Percentiles rank a stretch among this genome's conserved stretches.
Conservation (phyloP, 37 sponge, comb jelly and placozoan species). For the Aplysina aerophoba region DNA sequence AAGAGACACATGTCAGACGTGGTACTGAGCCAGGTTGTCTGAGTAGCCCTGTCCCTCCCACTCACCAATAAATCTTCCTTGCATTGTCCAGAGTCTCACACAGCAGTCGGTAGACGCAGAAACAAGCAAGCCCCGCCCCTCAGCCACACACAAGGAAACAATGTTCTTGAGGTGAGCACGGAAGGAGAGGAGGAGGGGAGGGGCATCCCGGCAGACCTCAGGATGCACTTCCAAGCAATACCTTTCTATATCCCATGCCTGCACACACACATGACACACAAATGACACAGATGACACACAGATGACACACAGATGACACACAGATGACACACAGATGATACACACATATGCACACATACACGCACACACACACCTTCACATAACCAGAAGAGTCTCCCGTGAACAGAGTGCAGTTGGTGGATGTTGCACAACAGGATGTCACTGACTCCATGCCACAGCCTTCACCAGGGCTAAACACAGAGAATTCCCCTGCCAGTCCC, state of each 20-base stretch:
- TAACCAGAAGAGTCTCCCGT: constrained; percentile 86
- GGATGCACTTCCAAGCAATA: constrained; percentile 54
- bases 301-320: too few relatives aligned
- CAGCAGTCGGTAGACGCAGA: constrained; percentile 80
- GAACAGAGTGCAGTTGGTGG: constrained; percentile 38
- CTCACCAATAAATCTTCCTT: constrained; percentile 81
- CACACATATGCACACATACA: constrained; percentile 14
- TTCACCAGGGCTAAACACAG: constrained; percentile 33
- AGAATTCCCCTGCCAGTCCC: constrained; percentile 63
- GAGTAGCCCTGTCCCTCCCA: neutral
- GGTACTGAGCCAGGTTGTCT: neutral
- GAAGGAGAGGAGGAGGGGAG: constrained; percentile 50
- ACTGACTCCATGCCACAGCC: constrained; percentile 42
- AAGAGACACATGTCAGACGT: too few relatives aligned
- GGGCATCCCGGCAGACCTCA: constrained; percentile 11
- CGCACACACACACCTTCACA: constrained; percentile 60
- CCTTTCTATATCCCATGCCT: constrained; percentile 71
- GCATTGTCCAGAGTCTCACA: constrained; percentile 77
- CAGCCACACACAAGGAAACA: constrained; percentile 64
- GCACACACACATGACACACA: constrained; percentile 20
- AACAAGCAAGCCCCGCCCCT: constrained; percentile 62
- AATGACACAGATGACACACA: too few relatives aligned
- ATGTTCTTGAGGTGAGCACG: constrained; percentile 63
- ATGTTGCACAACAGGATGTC: constrained; percentile 48
- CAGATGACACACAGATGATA: too few relatives aligned